phyloP scores from a whole-genome alignment of 2,113 vertebrate genomes.

The Tetrax tetrax region DNA sequence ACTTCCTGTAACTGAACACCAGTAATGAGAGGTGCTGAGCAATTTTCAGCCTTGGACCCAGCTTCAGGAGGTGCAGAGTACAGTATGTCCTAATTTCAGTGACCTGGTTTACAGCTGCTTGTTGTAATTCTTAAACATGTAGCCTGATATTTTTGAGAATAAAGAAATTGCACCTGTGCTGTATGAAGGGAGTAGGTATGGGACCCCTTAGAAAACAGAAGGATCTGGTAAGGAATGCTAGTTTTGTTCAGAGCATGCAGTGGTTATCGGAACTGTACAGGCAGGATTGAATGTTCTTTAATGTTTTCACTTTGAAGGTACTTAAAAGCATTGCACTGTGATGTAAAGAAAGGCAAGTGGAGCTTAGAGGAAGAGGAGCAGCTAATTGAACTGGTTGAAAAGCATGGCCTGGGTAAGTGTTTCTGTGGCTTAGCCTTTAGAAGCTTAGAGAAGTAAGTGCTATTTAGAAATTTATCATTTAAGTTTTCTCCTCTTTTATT shows the following conservation, averaged over 20 bases:
- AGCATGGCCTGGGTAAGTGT: conserved; percentile 86
- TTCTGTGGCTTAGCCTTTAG: neutral
- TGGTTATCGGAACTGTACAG: neutral
- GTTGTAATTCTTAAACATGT: neutral
- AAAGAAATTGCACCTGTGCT: neutral
- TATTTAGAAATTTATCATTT: neutral
- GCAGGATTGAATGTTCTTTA: neutral
- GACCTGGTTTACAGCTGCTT: neutral
- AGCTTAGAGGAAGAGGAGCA: conserved; percentile 77
- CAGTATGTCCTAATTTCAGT: neutral
- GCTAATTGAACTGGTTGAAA: conserved; percentile 79
- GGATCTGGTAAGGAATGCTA: neutral
- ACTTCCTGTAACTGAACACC: neutral
- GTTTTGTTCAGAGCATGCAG: neutral
- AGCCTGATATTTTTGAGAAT: neutral
- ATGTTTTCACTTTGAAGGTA: conserved; percentile 76
- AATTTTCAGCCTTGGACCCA: neutral
- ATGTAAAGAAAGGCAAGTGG: conserved; percentile 85
- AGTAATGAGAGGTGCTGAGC: neutral
- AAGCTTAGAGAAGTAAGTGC: neutral
- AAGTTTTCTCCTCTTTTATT: neutral
- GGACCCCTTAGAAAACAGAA: neutral
- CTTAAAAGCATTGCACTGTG: conserved; percentile 78
- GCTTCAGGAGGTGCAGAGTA: neutral
- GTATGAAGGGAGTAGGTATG: neutral